Base-by-base conservation (phyloP, 2,888 invertebrate genomes). In the Patella ulyssiponensis region DNA sequence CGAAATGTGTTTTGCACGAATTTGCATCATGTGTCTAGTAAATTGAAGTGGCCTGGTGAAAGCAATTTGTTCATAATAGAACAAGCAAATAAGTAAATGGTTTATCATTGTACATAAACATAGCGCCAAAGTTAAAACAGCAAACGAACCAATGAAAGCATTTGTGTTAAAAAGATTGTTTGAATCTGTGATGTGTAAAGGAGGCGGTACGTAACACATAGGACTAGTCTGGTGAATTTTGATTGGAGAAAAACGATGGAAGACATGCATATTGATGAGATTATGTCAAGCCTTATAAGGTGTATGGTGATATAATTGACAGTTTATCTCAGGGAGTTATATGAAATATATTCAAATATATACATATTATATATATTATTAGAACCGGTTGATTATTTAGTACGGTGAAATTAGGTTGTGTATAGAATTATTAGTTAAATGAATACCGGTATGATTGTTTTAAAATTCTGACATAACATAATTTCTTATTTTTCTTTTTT, bases 401-500 rank as follows among this genome's bases (percentile, higher is more conserved):
- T 64, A 20, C 64, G 64, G 64, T 64, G 64, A 64, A 64, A 64
- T 64, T 64, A 64, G 64, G 64, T 64, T 64, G 64, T 64, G 64
- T 64, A 23, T 64, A 23, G 20, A 64, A 23, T 64, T 64, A 12
- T 15, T 64, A 23, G 23, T 23, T 64, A 20, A 23, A 23, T 64
- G 12, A 23, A 23, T 64, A 20, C 20, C 23, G 20, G 20, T 58
- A 14, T 64, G 23, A 23, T 64, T 64, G 64, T 12, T 20, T 5
- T 23, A 23, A 15, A 64, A 20, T 64, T 15, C 64, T 15, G 14
- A 64, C 64, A 20, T 15, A 44, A 44, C 64, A 17, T 9, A 58
- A n/a, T 58, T 58, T 58, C 58, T n/a, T n/a, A 7, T 17, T 58
- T 58, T n/a, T 17, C 9, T 58, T 58, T 58, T 58, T 7, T 56